These are phyloP conservation scores for Helicoverpa assulta DNA, from an alignment of 2,888 invertebrate genomes.

Conservation along the genomic window DNA sequence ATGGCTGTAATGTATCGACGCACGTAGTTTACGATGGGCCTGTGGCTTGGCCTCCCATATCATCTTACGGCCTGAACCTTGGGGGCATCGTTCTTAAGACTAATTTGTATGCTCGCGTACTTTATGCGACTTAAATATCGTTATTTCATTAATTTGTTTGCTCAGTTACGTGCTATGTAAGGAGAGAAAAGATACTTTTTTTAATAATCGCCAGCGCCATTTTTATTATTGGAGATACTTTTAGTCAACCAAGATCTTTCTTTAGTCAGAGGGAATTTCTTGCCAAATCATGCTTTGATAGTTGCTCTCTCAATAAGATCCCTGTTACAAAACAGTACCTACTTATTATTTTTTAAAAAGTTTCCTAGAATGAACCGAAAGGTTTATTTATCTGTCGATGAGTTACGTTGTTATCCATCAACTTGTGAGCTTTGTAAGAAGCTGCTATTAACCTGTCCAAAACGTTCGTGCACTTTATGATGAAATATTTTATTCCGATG, in stretches of 20 bases:
- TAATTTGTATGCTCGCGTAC: slow-evolving; percentile 36
- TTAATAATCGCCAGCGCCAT: background rate
- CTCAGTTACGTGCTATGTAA: background rate
- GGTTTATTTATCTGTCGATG: slow-evolving; percentile 6
- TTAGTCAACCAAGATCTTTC: too few relatives aligned
- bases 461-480: slow-evolving; percentile 3
- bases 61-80: slow-evolving; percentile 27
- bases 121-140: slow-evolving; percentile 23
- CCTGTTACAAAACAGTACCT: too few relatives aligned
- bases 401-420: slow-evolving; percentile 11
- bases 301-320: too few relatives aligned
- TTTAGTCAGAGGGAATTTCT: too few relatives aligned
- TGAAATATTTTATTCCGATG: background rate
- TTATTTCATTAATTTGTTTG: slow-evolving; percentile 5
- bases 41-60: slow-evolving; percentile 15
- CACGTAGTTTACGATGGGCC: slow-evolving; percentile 41
- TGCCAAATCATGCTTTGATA: too few relatives aligned
- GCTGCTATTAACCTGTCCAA: slow-evolving; percentile 35
- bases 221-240: too few relatives aligned
- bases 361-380: too few relatives aligned
- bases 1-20: slow-evolving; percentile 31
- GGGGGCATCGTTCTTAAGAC: slow-evolving; percentile 30
- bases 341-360: too few relatives aligned
- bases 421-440: background rate
- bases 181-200: background rate